Evolutionary conservation across 2,888 invertebrate genomes (phyloP).

Genomic region (Lycophotia porphyrea): DNA sequence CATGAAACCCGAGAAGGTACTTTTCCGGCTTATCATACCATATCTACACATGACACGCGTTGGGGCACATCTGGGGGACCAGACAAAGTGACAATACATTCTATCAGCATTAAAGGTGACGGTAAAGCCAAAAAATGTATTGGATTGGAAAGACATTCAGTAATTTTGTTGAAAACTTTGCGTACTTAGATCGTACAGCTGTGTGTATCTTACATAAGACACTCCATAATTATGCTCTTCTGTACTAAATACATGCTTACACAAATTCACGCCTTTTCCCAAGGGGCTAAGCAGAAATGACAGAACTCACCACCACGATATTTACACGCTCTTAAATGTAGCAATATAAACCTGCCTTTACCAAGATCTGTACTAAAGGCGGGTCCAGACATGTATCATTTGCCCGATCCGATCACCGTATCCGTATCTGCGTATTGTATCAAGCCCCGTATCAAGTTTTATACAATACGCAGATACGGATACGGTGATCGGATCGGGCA

Average conservation of each 20-base stretch:
- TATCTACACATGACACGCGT: not conserved
- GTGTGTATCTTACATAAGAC: not conserved
- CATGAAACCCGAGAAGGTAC: not conserved
- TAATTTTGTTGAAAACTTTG: not conserved
- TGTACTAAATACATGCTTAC: not conserved
- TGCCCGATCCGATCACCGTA: too few relatives aligned
- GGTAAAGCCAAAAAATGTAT: not conserved
- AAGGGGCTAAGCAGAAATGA: not conserved
- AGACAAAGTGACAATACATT: not conserved
- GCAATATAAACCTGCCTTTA: conserved; percentile 29
- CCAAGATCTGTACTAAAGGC: conserved; percentile 40
- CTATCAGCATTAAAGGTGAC: not conserved
- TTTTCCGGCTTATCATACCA: accelerated
- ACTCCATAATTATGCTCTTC: not conserved
- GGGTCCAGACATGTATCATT: too few relatives aligned
- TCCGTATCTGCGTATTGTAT: too few relatives aligned
- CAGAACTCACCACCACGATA: not conserved
- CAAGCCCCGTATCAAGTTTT: too few relatives aligned
- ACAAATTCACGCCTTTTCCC: not conserved
- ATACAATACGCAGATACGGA: too few relatives aligned
- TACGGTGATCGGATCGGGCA: too few relatives aligned
- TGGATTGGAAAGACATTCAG: not conserved
- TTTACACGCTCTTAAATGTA: not conserved
- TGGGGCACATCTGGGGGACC: too few relatives aligned
- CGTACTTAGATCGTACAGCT: not conserved